Conservation (phyloP, 2,113 vertebrate genomes). For the Ivindomyrus marchei region DNA sequence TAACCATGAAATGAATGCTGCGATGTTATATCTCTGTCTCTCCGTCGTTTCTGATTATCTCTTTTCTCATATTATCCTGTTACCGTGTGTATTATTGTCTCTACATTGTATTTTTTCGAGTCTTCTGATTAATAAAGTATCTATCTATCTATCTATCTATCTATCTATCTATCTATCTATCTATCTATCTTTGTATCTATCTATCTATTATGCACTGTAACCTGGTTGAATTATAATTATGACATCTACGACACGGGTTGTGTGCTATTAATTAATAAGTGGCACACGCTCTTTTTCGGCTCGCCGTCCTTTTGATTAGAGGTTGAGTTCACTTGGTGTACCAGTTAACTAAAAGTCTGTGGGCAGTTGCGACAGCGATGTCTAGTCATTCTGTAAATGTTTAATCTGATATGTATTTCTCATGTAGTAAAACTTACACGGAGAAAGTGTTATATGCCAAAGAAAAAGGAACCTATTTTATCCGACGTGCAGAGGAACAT, state of each 20-base stretch:
- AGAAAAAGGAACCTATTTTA: background rate
- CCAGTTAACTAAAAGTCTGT: background rate
- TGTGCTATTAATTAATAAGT: background rate
- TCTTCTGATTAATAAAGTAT: too few relatives aligned
- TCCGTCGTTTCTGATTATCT: background rate
- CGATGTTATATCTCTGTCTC: background rate
- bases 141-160: too few relatives aligned
- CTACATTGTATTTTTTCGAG: too few relatives aligned
- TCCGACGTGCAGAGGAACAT: background rate
- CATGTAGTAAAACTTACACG: background rate
- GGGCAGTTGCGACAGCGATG: background rate
- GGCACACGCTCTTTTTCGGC: background rate
- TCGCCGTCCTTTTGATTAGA: background rate
- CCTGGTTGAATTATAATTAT: background rate
- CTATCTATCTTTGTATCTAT: too few relatives aligned
- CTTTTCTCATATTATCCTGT: background rate
- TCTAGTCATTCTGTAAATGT: background rate
- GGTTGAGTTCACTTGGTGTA: background rate
- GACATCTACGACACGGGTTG: background rate
- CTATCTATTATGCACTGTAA: background rate
- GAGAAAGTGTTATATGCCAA: background rate
- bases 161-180: too few relatives aligned
- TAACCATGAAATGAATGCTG: background rate
- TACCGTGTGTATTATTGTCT: too few relatives aligned
- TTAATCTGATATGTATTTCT: background rate